Base-by-base conservation (phyloP, 2,888 invertebrate species). In the Augochlorella aurata region DNA sequence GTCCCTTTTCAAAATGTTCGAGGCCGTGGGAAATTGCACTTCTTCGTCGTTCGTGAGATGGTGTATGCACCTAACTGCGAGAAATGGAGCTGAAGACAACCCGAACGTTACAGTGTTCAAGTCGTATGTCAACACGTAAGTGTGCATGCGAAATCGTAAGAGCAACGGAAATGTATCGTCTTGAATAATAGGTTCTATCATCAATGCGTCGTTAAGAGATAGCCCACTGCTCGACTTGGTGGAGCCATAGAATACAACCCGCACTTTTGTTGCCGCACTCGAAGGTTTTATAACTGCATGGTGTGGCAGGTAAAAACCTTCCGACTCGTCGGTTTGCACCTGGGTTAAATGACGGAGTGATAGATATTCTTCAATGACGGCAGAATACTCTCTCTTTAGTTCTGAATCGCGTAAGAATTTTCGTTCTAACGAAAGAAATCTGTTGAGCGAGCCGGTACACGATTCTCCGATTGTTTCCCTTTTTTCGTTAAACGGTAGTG, bases 191-290 rank as follows among this genome's bases (percentile, higher is more conserved):
- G 74, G 74, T 5, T 70, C 76, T 8, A 10, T 45, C 8, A 45
- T 24, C 0, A 77, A 29, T 0, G 29, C 8, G 0, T 82, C 76
- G 21, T 79, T 82, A 0, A 82, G 12, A 0, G 79, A 73, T 0
- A 70, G 0, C 0, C 61, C 73, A 0, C 44, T 78, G n/a, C 14
- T 70, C 0, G 66, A 44, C 7, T 73, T 66, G 0, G 68, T 66
- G 0, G 74, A 79, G 0, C 44, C 82, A 3, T 80, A 74, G 29
- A 82, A 79, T 0, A 77, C 71, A 0, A 82, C 77, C 0, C 79
- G 65, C 0, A 71, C 18, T 14, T 72, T 81, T 0, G 78, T 81
- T 0, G 74, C 78, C 0, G 9, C 1, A 10, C 81, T 81, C 0
- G 45, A 21, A 16, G 14, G 8, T 29, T 81, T 78, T 3, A 72